phyloP scores from a whole-genome alignment of 92 coral and sea anemone species.

The Virgularia gustaviana region DNA sequence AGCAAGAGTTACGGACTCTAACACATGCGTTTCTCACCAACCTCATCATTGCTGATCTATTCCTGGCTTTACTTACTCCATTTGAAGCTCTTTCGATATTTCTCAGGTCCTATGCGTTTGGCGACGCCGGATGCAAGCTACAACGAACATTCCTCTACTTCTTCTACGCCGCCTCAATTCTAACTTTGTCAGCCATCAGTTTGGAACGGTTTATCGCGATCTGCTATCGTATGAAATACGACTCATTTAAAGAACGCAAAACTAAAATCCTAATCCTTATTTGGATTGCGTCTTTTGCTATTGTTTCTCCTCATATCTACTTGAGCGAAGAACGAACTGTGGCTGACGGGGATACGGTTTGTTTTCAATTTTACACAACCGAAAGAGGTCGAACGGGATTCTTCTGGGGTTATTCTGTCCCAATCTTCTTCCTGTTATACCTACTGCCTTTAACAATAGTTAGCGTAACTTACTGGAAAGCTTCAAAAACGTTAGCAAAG shows the following conservation, averaged over 20 bases:
- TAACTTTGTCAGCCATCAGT: slow-evolving; percentile 53
- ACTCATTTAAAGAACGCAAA: slow-evolving; percentile 8
- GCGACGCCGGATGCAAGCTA: slow-evolving; percentile 47
- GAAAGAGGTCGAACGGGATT: slow-evolving; percentile 22
- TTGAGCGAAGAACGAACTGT: slow-evolving; percentile 43
- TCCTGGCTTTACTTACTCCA: slow-evolving; percentile 60
- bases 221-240: slow-evolving; percentile 54
- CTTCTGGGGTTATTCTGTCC: slow-evolving; percentile 50
- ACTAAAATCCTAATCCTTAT: slow-evolving; percentile 27
- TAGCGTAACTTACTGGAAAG: slow-evolving; percentile 47
- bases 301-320: slow-evolving; percentile 53
- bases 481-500: slow-evolving; percentile 35
- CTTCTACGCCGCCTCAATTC: slow-evolving; percentile 60
- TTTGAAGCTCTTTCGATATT: slow-evolving; percentile 51
- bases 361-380: slow-evolving; percentile 41
- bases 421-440: slow-evolving; percentile 52
- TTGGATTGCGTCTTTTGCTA: slow-evolving; percentile 53
- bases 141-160: slow-evolving; percentile 56
- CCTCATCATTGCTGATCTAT: slow-evolving; percentile 61
- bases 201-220: slow-evolving; percentile 61
- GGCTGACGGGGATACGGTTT: slow-evolving; percentile 45
- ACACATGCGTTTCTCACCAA: slow-evolving; percentile 60
- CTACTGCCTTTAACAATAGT: slow-evolving; percentile 47
- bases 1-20: slow-evolving; percentile 54
- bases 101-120: slow-evolving; percentile 40